phyloP scores from a whole-genome alignment of 2,888 invertebrate genomes.

The Lasioglossum lativentre region DNA sequence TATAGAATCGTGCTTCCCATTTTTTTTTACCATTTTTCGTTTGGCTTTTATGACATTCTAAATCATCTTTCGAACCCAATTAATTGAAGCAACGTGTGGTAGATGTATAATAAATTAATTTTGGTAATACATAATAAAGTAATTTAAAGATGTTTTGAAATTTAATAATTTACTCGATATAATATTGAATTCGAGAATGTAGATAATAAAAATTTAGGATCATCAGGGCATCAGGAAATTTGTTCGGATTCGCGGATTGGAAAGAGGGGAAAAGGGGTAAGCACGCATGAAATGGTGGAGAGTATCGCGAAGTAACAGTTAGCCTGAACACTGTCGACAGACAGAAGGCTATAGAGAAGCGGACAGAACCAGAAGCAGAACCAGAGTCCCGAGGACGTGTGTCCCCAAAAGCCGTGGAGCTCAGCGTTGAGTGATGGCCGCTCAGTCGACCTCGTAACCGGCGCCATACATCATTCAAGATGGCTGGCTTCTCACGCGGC shows the following conservation, averaged over 20 bases:
- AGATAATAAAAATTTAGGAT: no score
- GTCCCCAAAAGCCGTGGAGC: conserved; percentile 76
- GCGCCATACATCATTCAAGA: conserved; percentile 87
- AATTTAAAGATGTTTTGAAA: no score
- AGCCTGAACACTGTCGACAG: conserved; percentile 47
- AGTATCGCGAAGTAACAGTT: conserved; percentile 31
- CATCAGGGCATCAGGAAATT: not conserved
- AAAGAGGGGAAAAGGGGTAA: not conserved
- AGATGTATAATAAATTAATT: no score
- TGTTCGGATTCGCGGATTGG: not conserved
- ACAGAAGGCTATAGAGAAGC: conserved; percentile 59
- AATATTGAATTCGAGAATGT: no score
- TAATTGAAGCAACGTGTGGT: not conserved
- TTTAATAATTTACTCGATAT: no score
- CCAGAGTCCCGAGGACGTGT: conserved; percentile 72
- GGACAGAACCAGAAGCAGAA: conserved; percentile 74
- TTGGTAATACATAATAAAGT: no score
- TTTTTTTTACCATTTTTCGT: not conserved
- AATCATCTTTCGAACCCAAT: not conserved
- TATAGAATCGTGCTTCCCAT: not conserved
- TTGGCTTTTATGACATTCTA: not conserved
- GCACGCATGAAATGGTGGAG: not conserved
- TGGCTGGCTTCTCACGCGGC: conserved; percentile 83
- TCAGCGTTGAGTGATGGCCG: conserved; percentile 86
- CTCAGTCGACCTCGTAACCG: conserved; percentile 86